Percentiles rank a stretch among this genome's conserved stretches.
Evolutionary conservation across 2,113 vertebrate species (phyloP).

Genomic region (Labrus mixtus): DNA sequence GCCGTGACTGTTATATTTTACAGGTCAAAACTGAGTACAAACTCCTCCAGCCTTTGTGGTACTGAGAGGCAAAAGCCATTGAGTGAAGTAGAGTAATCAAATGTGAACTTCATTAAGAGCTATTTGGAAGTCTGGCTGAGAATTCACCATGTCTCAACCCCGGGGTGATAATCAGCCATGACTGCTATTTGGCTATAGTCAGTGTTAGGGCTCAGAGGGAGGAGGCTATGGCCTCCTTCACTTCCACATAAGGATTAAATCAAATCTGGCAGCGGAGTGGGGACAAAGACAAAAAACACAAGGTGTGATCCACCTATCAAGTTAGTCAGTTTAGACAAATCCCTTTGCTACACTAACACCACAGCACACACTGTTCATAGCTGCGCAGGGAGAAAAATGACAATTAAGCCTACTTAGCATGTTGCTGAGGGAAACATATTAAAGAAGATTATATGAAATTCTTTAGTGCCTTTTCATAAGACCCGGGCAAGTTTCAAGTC

Average conservation of each 20-base stretch:
- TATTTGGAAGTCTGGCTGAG: conserved; percentile 66
- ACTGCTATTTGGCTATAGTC: conserved; percentile 55
- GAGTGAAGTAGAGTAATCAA: conserved; percentile 57
- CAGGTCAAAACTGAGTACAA: conserved; percentile 48
- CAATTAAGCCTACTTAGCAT: conserved; percentile 75
- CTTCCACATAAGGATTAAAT: conserved; percentile 49
- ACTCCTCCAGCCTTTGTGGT: conserved; percentile 26
- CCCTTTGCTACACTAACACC: conserved; percentile 32
- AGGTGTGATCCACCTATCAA: conserved; percentile 57
- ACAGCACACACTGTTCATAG: conserved; percentile 30
- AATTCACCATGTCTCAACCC: conserved; percentile 57
- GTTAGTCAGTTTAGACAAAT: conserved; percentile 65
- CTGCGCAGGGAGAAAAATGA: conserved; percentile 50
- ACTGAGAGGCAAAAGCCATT: conserved; percentile 31
- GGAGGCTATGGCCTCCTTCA: conserved; percentile 30
- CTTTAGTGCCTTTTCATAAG: conserved; percentile 70
- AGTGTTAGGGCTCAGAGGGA: conserved; percentile 21
- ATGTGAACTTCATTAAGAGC: conserved; percentile 66
- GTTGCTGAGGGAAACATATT: conserved; percentile 62
- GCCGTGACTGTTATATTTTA: conserved; percentile 31
- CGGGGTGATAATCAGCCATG: conserved; percentile 59
- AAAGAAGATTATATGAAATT: conserved; percentile 79
- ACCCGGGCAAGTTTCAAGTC: conserved; percentile 53
- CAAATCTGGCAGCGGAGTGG: conserved; percentile 16
- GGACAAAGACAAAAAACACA: conserved; percentile 24